phyloP scores from a whole-genome alignment of 2,113 vertebrate genomes.

The Ceyx melanurus region DNA sequence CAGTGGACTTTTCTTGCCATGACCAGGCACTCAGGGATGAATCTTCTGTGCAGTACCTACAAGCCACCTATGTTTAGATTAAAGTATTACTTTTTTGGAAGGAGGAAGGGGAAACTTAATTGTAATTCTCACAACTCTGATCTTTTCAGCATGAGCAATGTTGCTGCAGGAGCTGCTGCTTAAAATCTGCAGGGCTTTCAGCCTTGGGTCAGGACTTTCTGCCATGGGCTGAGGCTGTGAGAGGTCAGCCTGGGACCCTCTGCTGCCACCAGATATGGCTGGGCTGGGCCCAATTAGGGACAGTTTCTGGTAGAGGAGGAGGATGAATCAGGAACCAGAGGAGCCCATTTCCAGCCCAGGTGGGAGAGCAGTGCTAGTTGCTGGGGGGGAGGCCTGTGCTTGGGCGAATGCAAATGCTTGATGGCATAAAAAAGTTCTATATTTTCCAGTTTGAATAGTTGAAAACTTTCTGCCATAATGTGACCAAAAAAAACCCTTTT shows the following conservation, averaged over 20 bases:
- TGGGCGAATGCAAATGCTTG: not conserved
- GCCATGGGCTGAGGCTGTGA: not conserved
- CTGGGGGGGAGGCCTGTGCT: not conserved
- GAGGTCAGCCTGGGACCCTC: fast-evolving
- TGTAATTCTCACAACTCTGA: not conserved
- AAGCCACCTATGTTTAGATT: not conserved
- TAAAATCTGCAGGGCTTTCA: not conserved
- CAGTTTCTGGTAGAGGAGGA: not conserved
- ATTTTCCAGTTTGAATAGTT: not conserved
- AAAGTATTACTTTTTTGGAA: not conserved
- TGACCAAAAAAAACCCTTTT: not conserved
- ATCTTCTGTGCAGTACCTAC: not conserved
- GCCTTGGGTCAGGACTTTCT: not conserved
- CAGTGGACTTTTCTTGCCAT: not conserved
- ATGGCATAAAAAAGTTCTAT: not conserved
- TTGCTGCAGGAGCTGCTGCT: not conserved
- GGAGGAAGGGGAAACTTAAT: not conserved
- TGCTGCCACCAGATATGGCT: not conserved
- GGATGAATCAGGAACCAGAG: not conserved
- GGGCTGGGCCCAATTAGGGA: not conserved
- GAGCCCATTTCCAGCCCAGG: not conserved
- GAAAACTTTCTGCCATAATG: not conserved
- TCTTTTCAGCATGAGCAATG: not conserved
- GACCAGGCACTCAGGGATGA: not conserved
- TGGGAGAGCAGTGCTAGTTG: not conserved